These are phyloP conservation scores for Megaleporinus macrocephalus DNA, from an alignment of 2,113 vertebrate genomes.

Conservation along the genomic window DNA sequence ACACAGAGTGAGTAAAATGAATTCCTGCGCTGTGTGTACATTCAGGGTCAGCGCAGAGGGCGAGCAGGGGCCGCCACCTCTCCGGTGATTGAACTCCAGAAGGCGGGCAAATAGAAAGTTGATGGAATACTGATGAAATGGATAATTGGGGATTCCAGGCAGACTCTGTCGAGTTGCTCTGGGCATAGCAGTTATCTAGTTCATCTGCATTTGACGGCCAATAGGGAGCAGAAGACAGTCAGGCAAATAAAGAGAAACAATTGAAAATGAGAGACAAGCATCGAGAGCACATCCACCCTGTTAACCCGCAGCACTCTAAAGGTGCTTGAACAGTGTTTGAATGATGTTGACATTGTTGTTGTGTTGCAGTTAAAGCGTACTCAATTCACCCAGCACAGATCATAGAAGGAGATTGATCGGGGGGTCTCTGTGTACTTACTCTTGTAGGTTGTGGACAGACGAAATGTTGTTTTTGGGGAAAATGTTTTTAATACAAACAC, in stretches of 20 bases:
- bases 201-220: constrained; percentile 56
- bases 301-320: constrained; percentile 40
- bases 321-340: constrained; percentile 21
- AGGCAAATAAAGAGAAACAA: constrained; percentile 48
- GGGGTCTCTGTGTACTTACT: constrained; percentile 18
- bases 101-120: constrained; percentile 77
- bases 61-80: constrained; percentile 50
- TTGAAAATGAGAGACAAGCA: constrained; percentile 49
- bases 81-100: constrained; percentile 61
- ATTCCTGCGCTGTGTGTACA: constrained; percentile 55
- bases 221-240: constrained; percentile 52
- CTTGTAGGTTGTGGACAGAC: background rate
- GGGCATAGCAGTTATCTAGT: constrained; percentile 61
- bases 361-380: constrained; percentile 24
- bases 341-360: constrained; percentile 49
- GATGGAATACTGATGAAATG: constrained; percentile 79
- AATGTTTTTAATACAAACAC: too few species aligned
- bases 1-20: constrained; percentile 36
- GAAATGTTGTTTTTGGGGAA: too few species aligned
- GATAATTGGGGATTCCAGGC: constrained; percentile 77
- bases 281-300: constrained; percentile 37
- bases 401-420: constrained; percentile 11
- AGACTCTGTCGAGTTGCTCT: constrained; percentile 64
- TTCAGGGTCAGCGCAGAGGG: constrained; percentile 73
- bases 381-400: constrained; percentile 35